Evolutionary conservation across 2,888 invertebrate genomes (phyloP).

Genomic region (Drosophila mayaguana): DNA sequence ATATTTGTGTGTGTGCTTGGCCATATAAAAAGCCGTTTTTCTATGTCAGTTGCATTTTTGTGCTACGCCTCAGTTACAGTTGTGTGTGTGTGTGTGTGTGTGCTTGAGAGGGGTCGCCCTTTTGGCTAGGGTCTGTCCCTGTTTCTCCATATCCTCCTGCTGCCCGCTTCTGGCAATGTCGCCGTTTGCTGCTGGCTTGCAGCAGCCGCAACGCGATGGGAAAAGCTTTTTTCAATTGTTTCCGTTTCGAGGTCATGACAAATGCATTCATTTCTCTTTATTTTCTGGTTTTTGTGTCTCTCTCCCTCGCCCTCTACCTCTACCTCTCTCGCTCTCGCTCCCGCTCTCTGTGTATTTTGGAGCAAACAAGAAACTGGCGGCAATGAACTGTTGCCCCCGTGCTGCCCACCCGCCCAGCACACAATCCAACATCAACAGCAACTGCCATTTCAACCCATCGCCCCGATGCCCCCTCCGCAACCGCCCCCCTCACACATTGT

Average conservation of each 20-base stretch:
- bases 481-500: conserved; percentile 13
- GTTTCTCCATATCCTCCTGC: neutral
- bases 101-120: conserved; percentile 14
- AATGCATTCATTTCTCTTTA: conserved; percentile 76
- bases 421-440: conserved; percentile 3
- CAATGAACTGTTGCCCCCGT: conserved; percentile 69
- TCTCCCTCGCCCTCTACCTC: neutral
- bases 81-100: conserved; percentile 25
- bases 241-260: conserved; percentile 80
- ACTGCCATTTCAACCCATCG: neutral
- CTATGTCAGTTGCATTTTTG: conserved; percentile 79
- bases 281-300: conserved; percentile 40
- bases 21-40: conserved; percentile 70
- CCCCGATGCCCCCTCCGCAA: too few species aligned
- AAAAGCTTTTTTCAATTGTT: conserved; percentile 81
- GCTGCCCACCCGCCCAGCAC: neutral
- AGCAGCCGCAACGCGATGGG: conserved; percentile 68
- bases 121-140: conserved; percentile 23
- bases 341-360: conserved; percentile 44
- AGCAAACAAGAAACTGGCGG: conserved; percentile 66
- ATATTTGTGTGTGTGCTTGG: conserved; percentile 18
- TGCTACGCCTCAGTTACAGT: conserved; percentile 66
- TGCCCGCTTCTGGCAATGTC: neutral
- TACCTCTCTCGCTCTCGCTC: conserved; percentile 21
- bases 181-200: conserved; percentile 21